Evolutionary conservation across 2,113 vertebrate species (phyloP).

Genomic region (Peromyscus polionotus): DNA sequence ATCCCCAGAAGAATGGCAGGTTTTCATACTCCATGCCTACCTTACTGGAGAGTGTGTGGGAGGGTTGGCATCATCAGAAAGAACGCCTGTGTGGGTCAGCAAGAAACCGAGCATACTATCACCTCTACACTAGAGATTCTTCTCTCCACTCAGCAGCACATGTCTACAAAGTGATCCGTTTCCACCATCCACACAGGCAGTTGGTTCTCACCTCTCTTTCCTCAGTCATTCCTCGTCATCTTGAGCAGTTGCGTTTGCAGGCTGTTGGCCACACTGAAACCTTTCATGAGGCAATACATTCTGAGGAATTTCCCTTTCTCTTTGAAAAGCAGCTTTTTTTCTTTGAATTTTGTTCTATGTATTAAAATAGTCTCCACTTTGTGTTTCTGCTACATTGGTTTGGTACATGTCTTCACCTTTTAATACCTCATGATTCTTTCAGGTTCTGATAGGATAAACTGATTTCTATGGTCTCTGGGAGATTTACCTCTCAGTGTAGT

Average conservation of each 20-base stretch:
- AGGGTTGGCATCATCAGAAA: too few relatives aligned
- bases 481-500: not conserved
- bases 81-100: not conserved
- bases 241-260: not conserved
- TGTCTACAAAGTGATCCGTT: not conserved
- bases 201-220: not conserved
- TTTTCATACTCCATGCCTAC: not conserved
- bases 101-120: too few relatives aligned
- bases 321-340: not conserved
- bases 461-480: not conserved
- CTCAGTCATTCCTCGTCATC: not conserved
- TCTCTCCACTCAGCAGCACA: fast-evolving
- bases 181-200: not conserved
- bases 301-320: not conserved
- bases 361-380: not conserved
- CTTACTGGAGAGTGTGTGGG: not conserved
- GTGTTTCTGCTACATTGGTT: not conserved
- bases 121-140: not conserved
- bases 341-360: not conserved
- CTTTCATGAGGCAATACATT: not conserved
- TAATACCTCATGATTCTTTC: not conserved
- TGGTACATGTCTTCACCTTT: not conserved
- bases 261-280: not conserved
- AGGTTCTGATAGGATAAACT: not conserved
- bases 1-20: too few relatives aligned